Conservation (phyloP, 2,113 vertebrate genomes). For the Heterotilapia buettikoferi region DNA sequence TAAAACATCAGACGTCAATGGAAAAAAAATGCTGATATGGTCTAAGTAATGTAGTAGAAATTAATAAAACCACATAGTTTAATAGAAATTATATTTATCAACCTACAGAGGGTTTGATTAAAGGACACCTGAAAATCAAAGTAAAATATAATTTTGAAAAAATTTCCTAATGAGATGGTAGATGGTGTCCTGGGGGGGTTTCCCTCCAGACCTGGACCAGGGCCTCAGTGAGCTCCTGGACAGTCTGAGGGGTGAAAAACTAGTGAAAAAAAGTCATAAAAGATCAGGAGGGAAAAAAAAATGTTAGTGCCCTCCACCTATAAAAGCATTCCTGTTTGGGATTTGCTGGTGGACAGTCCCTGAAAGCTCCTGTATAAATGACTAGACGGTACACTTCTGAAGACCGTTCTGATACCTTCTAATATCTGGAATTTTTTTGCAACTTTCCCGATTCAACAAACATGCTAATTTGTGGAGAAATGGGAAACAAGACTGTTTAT, state of each 20-base stretch:
- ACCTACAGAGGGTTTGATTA: background rate
- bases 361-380: background rate
- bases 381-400: background rate
- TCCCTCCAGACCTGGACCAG: background rate
- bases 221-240: background rate
- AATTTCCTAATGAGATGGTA: background rate
- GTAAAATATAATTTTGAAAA: background rate
- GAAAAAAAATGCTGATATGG: background rate
- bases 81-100: background rate
- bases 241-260: background rate
- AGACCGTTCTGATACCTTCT: background rate
- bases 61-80: background rate
- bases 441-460: background rate
- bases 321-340: background rate
- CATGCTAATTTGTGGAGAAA: background rate
- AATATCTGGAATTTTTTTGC: background rate
- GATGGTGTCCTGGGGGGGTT: background rate
- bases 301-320: background rate
- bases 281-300: background rate
- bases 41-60: background rate
- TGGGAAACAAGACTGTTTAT: background rate
- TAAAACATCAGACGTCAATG: background rate
- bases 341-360: background rate
- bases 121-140: background rate
- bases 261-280: background rate